Base-by-base conservation (phyloP, 2,113 vertebrate genomes). In the Atrichornis clamosus region DNA sequence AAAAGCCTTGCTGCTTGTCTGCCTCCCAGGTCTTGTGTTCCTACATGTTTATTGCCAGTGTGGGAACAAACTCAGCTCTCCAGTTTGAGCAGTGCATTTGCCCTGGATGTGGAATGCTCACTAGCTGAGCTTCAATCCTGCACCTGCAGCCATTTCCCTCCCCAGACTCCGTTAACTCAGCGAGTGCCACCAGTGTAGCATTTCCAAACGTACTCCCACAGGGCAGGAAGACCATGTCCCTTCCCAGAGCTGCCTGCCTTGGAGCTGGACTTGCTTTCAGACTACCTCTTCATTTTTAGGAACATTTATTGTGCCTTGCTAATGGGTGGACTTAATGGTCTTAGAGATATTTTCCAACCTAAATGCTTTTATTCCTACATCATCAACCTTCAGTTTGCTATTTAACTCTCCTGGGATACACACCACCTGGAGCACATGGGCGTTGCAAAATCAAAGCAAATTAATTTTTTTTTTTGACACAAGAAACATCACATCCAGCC, bases 1-100 rank as follows among this genome's bases (percentile, higher is more conserved):
- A 90, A 96, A 90, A 94, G 55, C 68, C 35, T 81, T 32, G 59
- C 60, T 95, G 60, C 28, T 87, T 7, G 2, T 63, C 75, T 94
- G 42, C 55, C 72, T 94, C 52, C 70, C 64, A 83, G 67, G 21
- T 63, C 68, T 56, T 87, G 32, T 63, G 56, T 78, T 90, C 60
- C 52, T 72, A 74, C 79, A 37, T 3, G 74, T 59, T 83, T 60
- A 33, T 80, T 94, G 65, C 42, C 9, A 3, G 30, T 91, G 85
- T 93, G 91, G 60, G 92, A 96, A 93, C 81, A 75, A 79, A 58
- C 30, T 6, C 23, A 67, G 75, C 41, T 83, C 80, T 91, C 62
- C 33, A 35, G 27, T 60, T 81, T 41, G 10, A 42, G 67, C 69
- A 4, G 1, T 10, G 17, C 60, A 47, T 82, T 58, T 70, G 42